Evolutionary conservation across 2,888 invertebrate genomes (phyloP).

Genomic region (Arrhopalites spinosus): DNA sequence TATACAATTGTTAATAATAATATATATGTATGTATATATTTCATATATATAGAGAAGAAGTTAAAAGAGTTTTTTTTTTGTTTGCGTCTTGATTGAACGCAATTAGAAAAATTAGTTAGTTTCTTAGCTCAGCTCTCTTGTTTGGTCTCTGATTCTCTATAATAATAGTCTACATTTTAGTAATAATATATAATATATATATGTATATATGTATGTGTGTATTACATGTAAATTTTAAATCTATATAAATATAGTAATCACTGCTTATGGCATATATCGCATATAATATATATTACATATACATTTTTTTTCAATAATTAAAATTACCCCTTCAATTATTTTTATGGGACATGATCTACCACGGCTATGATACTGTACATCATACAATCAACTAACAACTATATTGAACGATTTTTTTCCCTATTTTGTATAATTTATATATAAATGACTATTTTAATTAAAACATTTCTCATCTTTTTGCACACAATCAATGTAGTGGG

Average conservation of each 20-base stretch:
- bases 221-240: neutral
- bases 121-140: slow-evolving; percentile 30
- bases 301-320: neutral
- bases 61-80: neutral
- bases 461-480: too few relatives aligned
- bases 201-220: neutral
- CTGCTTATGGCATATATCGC: neutral
- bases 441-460: too few relatives aligned
- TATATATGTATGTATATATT: neutral
- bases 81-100: neutral
- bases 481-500: too few relatives aligned
- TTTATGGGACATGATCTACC: too few relatives aligned
- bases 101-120: slow-evolving; percentile 29
- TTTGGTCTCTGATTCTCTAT: slow-evolving; percentile 19
- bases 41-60: neutral
- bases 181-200: neutral
- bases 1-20: neutral
- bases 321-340: neutral
- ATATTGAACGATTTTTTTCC: too few relatives aligned
- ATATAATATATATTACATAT: neutral
- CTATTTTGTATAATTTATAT: too few relatives aligned
- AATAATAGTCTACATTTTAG: neutral
- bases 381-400: too few relatives aligned
- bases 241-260: neutral
- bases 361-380: too few relatives aligned